Percentiles rank a stretch among this genome's conserved stretches.
These are phyloP conservation scores for Enteromius radiatus DNA, from an alignment of 2,797 vertebrate species.

Conservation along the genomic window DNA sequence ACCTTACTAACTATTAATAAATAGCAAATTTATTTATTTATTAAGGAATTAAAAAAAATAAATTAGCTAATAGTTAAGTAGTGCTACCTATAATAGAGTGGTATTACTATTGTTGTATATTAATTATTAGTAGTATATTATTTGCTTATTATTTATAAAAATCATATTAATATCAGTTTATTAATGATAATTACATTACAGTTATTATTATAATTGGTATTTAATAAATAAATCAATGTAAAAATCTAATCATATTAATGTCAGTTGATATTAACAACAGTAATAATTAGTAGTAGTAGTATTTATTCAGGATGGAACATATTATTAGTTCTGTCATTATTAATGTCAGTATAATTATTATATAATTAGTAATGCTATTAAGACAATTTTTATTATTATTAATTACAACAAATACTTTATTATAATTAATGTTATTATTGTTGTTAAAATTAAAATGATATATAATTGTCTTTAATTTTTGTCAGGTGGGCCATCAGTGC, in stretches of 20 bases:
- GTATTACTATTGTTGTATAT: neutral
- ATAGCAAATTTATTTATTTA: too few species aligned
- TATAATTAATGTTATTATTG: neutral
- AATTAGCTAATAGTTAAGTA: too few species aligned
- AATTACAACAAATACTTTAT: neutral
- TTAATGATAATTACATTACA: neutral
- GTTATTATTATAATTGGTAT: neutral
- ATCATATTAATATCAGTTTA: neutral
- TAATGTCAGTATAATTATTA: neutral
- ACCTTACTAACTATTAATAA: too few species aligned
- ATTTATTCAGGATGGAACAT: neutral
- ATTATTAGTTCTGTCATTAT: neutral
- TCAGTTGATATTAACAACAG: neutral
- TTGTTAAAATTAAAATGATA: neutral
- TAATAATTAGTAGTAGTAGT: neutral
- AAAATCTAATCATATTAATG: neutral
- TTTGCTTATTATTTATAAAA: neutral
- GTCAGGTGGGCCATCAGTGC: conserved; percentile 87
- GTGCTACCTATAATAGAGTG: too few species aligned
- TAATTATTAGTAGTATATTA: neutral
- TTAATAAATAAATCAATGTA: too few species aligned
- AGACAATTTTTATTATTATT: neutral
- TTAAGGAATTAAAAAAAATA: too few species aligned
- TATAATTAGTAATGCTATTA: neutral
- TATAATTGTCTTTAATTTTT: neutral